Conservation (phyloP, 2,797 vertebrate genomes). For the Caiman crocodilus region DNA sequence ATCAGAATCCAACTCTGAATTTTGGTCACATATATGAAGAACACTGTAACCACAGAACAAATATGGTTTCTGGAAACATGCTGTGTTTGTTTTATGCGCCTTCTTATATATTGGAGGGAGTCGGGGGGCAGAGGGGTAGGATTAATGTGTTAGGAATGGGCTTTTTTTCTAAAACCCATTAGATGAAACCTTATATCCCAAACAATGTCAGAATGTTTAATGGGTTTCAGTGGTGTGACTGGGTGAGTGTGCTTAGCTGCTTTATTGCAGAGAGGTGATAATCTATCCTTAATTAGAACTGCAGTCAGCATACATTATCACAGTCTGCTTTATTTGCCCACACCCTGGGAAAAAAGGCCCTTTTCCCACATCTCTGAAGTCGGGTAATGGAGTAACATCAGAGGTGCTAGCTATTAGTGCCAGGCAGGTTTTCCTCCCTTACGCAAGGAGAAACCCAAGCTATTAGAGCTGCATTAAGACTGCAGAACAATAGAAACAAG, state of each 20-base stretch:
- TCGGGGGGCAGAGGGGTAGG: too few relatives aligned
- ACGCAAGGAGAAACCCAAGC: neutral
- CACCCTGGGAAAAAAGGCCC: neutral
- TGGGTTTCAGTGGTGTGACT: neutral
- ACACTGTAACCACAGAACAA: neutral
- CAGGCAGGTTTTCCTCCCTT: slow-evolving; percentile 3
- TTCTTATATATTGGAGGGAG: neutral
- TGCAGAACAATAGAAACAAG: neutral
- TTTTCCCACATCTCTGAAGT: neutral
- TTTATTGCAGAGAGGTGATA: neutral
- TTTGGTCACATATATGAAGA: neutral
- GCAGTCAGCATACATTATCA: neutral
- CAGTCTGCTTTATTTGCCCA: neutral
- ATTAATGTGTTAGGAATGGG: neutral
- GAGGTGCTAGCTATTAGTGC: neutral
- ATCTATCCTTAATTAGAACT: slow-evolving; percentile 16
- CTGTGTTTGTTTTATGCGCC: fast-evolving
- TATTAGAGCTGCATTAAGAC: neutral
- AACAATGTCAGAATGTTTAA: neutral
- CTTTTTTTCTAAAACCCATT: neutral
- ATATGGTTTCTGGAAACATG: neutral
- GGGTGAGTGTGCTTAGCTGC: neutral
- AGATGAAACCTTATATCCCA: neutral
- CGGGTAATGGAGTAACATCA: neutral
- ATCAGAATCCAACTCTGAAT: neutral